Conservation (phyloP, 2,113 vertebrate species). For the Corythoichthys haematopterus region DNA sequence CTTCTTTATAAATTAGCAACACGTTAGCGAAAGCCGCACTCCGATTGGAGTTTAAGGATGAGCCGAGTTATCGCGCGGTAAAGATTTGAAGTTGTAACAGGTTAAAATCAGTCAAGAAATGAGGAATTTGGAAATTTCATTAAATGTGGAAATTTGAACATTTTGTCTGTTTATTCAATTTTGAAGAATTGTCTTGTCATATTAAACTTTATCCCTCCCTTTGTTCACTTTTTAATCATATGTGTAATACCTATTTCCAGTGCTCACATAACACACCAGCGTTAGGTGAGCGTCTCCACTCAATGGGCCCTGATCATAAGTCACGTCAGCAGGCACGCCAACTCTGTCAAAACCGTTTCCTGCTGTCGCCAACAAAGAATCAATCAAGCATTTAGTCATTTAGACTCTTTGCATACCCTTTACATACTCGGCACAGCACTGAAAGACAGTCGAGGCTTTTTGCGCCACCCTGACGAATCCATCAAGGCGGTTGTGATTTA, state of each 20-base stretch:
- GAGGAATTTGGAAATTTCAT: neutral
- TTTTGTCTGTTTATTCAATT: neutral
- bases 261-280: constrained; percentile 51
- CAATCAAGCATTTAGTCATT: constrained; percentile 99
- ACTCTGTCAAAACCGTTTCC: constrained; percentile 95
- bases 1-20: constrained; percentile 67
- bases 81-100: neutral
- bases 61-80: neutral
- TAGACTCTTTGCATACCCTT: constrained; percentile 99
- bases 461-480: constrained; percentile 94
- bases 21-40: constrained; percentile 38
- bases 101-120: neutral
- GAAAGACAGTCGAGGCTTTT: constrained; percentile 83
- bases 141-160: neutral
- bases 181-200: neutral
- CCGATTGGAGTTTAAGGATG: neutral
- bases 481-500: constrained; percentile 99
- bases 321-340: constrained; percentile 85
- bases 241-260: neutral
- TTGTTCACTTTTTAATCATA: neutral
- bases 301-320: constrained; percentile 81
- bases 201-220: neutral
- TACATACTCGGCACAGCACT: constrained; percentile 81
- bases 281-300: constrained; percentile 86
- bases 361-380: constrained; percentile 98